Evolutionary conservation across 1,140 invertebrate species (phyloP).

Genomic region (Lasioglossum albipes): DNA sequence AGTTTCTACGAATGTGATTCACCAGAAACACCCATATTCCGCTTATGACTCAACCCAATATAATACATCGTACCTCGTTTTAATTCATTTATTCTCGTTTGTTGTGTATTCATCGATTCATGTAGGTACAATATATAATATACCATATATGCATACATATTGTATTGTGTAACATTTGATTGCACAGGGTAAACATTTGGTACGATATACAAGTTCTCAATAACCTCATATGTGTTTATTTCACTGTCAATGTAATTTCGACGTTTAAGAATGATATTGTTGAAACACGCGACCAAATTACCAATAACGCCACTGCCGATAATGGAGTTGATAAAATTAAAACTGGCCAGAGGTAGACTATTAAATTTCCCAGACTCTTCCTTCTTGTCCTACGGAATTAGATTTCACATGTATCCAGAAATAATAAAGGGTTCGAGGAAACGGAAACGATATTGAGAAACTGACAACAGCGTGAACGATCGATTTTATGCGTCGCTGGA

Average conservation of each 20-base stretch:
- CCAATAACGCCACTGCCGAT: slow-evolving; percentile 94
- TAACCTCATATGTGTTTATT: no score
- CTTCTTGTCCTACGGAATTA: slow-evolving; percentile 75
- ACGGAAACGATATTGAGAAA: background rate
- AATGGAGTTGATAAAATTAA: slow-evolving; percentile 97
- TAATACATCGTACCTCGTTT: no score
- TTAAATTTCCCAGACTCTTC: slow-evolving; percentile 81
- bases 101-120: no score
- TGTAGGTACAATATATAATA: no score
- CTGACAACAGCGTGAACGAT: background rate
- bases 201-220: no score
- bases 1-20: no score
- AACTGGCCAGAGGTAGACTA: slow-evolving; percentile 89
- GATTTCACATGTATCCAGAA: background rate
- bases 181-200: no score
- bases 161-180: no score
- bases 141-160: no score
- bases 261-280: slow-evolving; percentile 6
- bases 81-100: no score
- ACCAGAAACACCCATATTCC: no score
- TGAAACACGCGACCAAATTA: slow-evolving; percentile 72
- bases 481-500: background rate
- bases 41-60: no score
- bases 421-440: background rate
- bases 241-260: background rate